These are phyloP conservation scores for Criorhina ranunculi DNA, from an alignment of 2,888 invertebrate species.

Conservation along the genomic window DNA sequence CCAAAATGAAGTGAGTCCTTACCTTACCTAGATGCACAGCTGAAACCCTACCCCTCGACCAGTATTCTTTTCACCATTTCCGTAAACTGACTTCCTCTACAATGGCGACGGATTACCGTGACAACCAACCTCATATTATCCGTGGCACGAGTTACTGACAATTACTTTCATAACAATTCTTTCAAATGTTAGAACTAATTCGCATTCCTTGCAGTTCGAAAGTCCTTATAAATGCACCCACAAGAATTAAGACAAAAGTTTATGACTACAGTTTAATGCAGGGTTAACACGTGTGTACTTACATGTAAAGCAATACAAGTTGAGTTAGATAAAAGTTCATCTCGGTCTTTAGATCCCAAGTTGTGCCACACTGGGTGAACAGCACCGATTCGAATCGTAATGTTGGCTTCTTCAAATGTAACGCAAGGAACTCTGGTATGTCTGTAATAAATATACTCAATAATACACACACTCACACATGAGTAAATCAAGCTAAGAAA, in stretches of 20 bases:
- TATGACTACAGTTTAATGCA: neutral
- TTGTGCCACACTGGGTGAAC: conserved; percentile 89
- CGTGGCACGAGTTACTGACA: conserved; percentile 14
- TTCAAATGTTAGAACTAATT: conserved; percentile 1
- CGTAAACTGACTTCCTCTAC: neutral
- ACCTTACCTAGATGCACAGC: too few species aligned
- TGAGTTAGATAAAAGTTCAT: conserved; percentile 89
- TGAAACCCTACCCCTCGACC: too few species aligned
- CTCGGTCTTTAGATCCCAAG: conserved; percentile 89
- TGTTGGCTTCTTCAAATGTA: conserved; percentile 83
- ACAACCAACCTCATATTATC: conserved; percentile 2
- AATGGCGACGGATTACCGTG: neutral
- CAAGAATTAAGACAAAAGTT: conserved; percentile 8
- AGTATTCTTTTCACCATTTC: neutral
- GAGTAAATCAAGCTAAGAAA: neutral
- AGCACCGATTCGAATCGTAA: conserved; percentile 86
- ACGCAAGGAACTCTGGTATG: conserved; percentile 90
- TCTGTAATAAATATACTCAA: conserved; percentile 85
- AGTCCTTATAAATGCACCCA: conserved; percentile 11
- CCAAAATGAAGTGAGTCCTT: too few species aligned
- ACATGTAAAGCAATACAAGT: conserved; percentile 90
- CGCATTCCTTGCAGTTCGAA: conserved; percentile 12
- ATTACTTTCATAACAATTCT: neutral
- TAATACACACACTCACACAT: neutral
- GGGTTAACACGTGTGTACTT: conserved; percentile 81